A percentile compares a stretch with the other conserved stretches of the same genome.
Evolutionary conservation across 2,113 vertebrate species (phyloP).

Genomic region (Scomber japonicus): DNA sequence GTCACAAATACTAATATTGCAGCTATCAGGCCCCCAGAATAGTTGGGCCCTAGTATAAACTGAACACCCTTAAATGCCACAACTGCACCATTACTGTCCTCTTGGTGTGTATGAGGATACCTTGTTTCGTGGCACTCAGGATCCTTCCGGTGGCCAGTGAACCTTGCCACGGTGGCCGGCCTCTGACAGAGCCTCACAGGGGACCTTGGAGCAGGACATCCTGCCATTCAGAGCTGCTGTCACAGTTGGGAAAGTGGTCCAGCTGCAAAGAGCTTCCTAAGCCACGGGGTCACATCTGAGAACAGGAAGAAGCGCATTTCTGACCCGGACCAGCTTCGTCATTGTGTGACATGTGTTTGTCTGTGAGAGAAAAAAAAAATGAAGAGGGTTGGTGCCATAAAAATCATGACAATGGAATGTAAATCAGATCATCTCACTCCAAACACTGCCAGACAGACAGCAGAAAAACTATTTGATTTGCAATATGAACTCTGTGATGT

Average conservation of each 20-base stretch:
- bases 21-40: no score
- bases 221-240: conserved; percentile 90
- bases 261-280: conserved; percentile 89
- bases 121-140: conserved; percentile 17
- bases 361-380: conserved; percentile 6
- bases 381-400: background rate
- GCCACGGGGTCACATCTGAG: conserved; percentile 81
- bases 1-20: no score
- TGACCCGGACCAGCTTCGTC: conserved; percentile 25
- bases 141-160: conserved; percentile 78
- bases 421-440: conserved; percentile 2
- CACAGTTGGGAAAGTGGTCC: conserved; percentile 85
- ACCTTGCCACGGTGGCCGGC: conserved; percentile 71
- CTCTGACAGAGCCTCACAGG: conserved; percentile 65
- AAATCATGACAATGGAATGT: conserved; percentile 27
- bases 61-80: no score
- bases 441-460: background rate
- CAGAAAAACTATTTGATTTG: no score
- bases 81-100: background rate
- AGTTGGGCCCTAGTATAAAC: no score
- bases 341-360: conserved; percentile 10
- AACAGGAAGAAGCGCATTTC: conserved; percentile 85
- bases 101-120: background rate
- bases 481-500: no score
- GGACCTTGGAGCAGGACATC: conserved; percentile 90